Percentiles rank a stretch among this genome's conserved stretches.
Evolutionary conservation across 2,888 invertebrate species (phyloP).

Genomic region (Timema cristinae): DNA sequence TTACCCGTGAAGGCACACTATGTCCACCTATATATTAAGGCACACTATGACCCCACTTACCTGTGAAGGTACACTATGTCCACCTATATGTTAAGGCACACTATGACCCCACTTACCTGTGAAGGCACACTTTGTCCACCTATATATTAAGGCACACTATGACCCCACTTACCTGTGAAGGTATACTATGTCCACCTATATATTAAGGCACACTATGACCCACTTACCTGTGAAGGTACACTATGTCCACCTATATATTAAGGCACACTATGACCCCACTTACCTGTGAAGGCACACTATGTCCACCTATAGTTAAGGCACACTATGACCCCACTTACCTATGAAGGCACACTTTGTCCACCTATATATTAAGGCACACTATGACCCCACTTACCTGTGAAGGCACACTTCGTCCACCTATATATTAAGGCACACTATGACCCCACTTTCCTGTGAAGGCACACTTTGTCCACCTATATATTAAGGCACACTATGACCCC

Average conservation of each 20-base stretch:
- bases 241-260: too few relatives aligned
- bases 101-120: constrained; percentile 39
- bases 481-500: background rate
- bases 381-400: constrained; percentile 40
- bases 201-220: background rate
- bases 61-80: constrained; percentile 47
- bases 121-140: constrained; percentile 59
- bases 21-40: too few relatives aligned
- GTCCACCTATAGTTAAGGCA: too few relatives aligned
- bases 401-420: too few relatives aligned
- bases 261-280: background rate
- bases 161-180: constrained; percentile 36
- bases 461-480: too few relatives aligned
- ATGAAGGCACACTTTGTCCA: constrained; percentile 59
- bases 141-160: too few relatives aligned
- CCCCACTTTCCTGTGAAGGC: background rate
- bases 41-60: constrained; percentile 31
- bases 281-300: constrained; percentile 49
- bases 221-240: background rate
- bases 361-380: too few relatives aligned
- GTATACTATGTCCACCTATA: too few relatives aligned
- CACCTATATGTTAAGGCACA: too few relatives aligned
- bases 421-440: background rate
- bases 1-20: background rate
- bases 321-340: constrained; percentile 33